Evolutionary conservation across 2,797 vertebrate genomes (phyloP).

Genomic region (Gobionotothen gibberifrons): DNA sequence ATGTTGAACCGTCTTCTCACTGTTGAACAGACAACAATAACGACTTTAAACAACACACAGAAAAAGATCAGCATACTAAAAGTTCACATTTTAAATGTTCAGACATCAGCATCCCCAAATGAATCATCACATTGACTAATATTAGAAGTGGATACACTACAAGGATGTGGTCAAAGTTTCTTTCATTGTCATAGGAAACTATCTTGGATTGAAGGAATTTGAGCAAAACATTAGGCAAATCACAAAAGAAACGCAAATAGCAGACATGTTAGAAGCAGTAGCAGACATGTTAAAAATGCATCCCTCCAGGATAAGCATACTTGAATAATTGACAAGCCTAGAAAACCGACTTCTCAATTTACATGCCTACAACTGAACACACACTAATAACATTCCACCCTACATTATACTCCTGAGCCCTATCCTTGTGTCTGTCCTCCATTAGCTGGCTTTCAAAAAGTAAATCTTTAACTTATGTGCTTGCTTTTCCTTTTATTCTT

Average conservation of each 20-base stretch:
- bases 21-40: conserved; percentile 39
- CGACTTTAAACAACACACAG: not conserved
- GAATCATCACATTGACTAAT: not conserved
- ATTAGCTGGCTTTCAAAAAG: not conserved
- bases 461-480: not conserved
- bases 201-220: not conserved
- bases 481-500: too few relatives aligned
- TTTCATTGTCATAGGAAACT: not conserved
- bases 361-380: not conserved
- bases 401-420: not conserved
- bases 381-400: not conserved
- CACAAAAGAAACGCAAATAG: not conserved
- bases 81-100: not conserved
- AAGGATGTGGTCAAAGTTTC: not conserved
- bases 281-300: not conserved
- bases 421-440: not conserved
- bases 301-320: not conserved
- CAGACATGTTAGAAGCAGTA: not conserved
- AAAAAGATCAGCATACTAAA: not conserved
- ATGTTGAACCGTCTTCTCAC: conserved; percentile 27
- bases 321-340: not conserved
- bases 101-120: not conserved
- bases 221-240: not conserved
- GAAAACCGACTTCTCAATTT: not conserved
- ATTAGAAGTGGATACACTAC: not conserved